phyloP scores from a whole-genome alignment of 2,113 vertebrate genomes.

The Microcebus griseorufus region DNA sequence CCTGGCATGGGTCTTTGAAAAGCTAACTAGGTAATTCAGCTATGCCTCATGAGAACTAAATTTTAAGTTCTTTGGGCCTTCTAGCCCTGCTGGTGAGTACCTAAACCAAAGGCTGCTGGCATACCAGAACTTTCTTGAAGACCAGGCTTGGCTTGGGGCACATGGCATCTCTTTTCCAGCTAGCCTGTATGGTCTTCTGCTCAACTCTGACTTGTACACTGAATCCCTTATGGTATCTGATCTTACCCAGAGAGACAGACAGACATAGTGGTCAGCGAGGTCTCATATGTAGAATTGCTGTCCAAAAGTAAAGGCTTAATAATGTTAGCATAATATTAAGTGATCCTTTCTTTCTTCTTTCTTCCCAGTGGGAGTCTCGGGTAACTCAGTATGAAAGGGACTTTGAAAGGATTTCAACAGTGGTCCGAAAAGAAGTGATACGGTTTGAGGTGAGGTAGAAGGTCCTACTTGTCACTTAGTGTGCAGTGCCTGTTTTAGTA shows the following conservation, averaged over 20 bases:
- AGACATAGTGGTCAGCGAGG: not conserved
- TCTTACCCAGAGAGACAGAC: not conserved
- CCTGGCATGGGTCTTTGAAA: not conserved
- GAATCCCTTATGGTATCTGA: not conserved
- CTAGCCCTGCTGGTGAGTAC: not conserved
- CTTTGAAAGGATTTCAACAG: conserved; percentile 94
- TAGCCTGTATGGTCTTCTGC: not conserved
- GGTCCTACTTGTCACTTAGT: not conserved
- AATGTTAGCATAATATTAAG: not conserved
- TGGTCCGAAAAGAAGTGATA: conserved; percentile 95
- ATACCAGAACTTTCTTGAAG: not conserved
- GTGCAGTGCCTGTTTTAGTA: not conserved
- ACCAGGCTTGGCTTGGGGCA: not conserved
- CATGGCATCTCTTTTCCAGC: not conserved
- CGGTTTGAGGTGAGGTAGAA: conserved; percentile 91
- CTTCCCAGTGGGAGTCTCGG: conserved; percentile 94
- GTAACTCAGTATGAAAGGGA: conserved; percentile 96
- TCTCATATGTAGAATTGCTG: not conserved
- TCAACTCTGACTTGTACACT: not conserved
- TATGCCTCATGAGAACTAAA: not conserved
- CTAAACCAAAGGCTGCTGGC: not conserved
- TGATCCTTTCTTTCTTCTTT: conserved; percentile 35
- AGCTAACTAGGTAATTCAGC: not conserved
- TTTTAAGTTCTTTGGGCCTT: not conserved
- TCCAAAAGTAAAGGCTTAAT: not conserved